Percentiles rank a stretch among this genome's conserved stretches.
phyloP scores from a whole-genome alignment of 2,797 vertebrate species.

The Vespertilio murinus region DNA sequence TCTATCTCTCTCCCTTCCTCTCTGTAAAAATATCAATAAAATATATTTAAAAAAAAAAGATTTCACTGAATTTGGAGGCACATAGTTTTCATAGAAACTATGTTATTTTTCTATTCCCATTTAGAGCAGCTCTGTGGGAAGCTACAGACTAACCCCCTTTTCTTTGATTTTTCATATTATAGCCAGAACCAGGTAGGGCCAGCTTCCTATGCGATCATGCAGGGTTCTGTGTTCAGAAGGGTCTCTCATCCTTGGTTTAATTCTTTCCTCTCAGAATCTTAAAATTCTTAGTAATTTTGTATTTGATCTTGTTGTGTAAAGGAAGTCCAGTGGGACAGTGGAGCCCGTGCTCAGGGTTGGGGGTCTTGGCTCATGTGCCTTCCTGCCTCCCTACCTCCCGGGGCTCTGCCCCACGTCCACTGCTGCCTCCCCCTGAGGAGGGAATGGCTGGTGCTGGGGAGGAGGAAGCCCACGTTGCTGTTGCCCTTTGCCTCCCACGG shows the following conservation, averaged over 20 bases:
- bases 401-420: not conserved
- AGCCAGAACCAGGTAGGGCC: not conserved
- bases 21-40: no score
- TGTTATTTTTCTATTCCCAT: not conserved
- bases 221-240: not conserved
- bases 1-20: no score
- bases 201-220: not conserved
- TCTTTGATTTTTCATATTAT: not conserved
- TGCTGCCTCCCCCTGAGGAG: not conserved
- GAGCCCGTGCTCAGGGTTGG: not conserved
- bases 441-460: not conserved
- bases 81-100: not conserved
- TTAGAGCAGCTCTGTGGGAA: not conserved
- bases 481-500: not conserved
- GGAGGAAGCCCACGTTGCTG: not conserved
- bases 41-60: no score
- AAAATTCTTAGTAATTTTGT: not conserved
- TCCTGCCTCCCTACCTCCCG: not conserved
- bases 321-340: not conserved
- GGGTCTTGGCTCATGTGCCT: not conserved
- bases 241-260: not conserved
- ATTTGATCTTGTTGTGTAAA: conserved; percentile 13
- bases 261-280: not conserved
- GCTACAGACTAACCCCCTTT: not conserved
- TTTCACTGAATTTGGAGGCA: conserved; percentile 9